Conservation (phyloP, 2,888 invertebrate species). For the Hirtodrosophila cameraria region DNA sequence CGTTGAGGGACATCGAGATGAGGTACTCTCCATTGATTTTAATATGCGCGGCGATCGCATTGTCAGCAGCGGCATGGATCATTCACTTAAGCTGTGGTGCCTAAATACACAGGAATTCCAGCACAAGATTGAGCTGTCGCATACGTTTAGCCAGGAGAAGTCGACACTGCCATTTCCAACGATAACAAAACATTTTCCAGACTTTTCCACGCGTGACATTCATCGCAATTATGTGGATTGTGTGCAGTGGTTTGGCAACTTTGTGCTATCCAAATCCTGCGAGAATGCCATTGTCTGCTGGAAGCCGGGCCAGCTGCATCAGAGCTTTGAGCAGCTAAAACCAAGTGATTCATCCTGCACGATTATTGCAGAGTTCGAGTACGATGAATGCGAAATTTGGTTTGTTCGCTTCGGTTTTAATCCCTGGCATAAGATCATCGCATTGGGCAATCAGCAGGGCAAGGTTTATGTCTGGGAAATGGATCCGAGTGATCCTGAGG, state of each 20-base stretch:
- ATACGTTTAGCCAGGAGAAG: slow-evolving; percentile 91
- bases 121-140: slow-evolving; percentile 93
- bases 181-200: slow-evolving; percentile 96
- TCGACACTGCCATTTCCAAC: slow-evolving; percentile 94
- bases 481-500: slow-evolving; percentile 92
- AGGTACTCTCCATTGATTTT: slow-evolving; percentile 94
- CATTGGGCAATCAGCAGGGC: slow-evolving; percentile 97
- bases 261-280: slow-evolving; percentile 97
- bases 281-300: slow-evolving; percentile 98
- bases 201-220: slow-evolving; percentile 97
- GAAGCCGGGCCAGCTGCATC: slow-evolving; percentile 95
- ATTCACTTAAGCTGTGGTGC: slow-evolving; percentile 97
- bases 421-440: slow-evolving; percentile 95
- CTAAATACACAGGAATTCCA: slow-evolving; percentile 93
- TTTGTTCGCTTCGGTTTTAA: slow-evolving; percentile 98
- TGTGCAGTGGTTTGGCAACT: slow-evolving; percentile 97
- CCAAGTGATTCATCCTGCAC: slow-evolving; percentile 92
- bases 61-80: slow-evolving; percentile 99
- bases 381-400: slow-evolving; percentile 98
- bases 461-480: slow-evolving; percentile 98
- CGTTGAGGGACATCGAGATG: slow-evolving; percentile 97
- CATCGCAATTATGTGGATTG: slow-evolving; percentile 99
- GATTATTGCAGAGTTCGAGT: slow-evolving; percentile 94
- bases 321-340: slow-evolving; percentile 88
- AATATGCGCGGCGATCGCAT: slow-evolving; percentile 92